Evolutionary conservation across 2,797 vertebrate species (phyloP), one percentile per base, ranked within the genome.

Genomic region (Danio kyathit): DNA sequence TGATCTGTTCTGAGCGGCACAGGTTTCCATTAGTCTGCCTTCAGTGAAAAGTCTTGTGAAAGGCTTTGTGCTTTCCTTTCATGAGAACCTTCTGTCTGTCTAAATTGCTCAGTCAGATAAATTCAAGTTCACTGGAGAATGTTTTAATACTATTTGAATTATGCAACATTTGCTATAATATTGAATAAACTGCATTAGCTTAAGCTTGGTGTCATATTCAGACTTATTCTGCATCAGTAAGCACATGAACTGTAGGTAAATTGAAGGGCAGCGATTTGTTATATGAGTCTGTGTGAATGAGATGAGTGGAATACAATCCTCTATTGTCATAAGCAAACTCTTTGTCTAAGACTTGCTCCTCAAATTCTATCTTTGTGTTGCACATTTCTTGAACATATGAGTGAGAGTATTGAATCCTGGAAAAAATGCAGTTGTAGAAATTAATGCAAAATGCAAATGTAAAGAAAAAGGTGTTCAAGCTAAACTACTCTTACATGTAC

Each of bases 291-390:
- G 4, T 70, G 66, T 51, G 76, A 79, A 51, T 70, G 76, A 46
- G 56, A 69, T 46, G 70, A 61, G 44, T 51, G 76, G 60, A 79
- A 79, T 12, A 61, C 44, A 79, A 61, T 17, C 79, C 52, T 65
- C 51, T 41, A 65, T 66, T 80, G 60, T 80, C 49, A 40, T 46
- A 57, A 59, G n/a, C 19, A 10, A 29, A 70, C 13, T 46, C 63
- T 38, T 46, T 65, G 49, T 48, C 19, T 67, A 48, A 19, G 52
- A 48, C 14, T n/a, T 69, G 19, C 43, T 48, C 13, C 64, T 77
- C 16, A 17, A 49, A 49, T 49, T 1, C 48, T 77, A 46, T 67
- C 19, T 59, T 41, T 40, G 41, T 19, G 17, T 7, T 49, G 64
- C 54, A 46, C 19, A n/a, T 65, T 65, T 54, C 43, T n/a, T 19